Evolutionary conservation across 2,797 vertebrate species (phyloP).

Genomic region (Fringilla coelebs): DNA sequence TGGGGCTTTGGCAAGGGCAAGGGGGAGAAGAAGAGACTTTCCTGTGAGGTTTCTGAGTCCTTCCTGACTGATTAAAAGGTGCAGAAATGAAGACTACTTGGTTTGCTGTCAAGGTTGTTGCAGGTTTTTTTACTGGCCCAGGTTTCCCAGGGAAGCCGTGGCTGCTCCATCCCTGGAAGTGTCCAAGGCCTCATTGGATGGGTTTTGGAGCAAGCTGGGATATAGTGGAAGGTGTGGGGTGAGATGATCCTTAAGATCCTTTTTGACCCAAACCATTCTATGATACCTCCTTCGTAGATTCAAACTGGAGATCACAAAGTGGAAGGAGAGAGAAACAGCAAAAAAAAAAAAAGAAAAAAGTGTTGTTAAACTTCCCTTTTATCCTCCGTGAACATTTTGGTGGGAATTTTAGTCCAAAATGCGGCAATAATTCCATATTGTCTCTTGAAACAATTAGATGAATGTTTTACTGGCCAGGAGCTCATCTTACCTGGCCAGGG

Average conservation of each 20-base stretch:
- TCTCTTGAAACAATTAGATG: neutral
- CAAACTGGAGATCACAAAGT: neutral
- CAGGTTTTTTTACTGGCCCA: neutral
- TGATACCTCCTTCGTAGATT: neutral
- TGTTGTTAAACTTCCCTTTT: neutral
- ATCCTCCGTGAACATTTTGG: neutral
- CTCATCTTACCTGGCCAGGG: neutral
- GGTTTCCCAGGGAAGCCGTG: neutral
- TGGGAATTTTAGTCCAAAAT: neutral
- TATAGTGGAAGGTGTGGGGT: accelerated
- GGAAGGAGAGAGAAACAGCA: accelerated
- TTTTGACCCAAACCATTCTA: neutral
- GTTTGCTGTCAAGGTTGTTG: accelerated
- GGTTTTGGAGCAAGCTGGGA: neutral
- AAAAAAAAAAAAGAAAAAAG: too few species aligned
- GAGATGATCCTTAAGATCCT: neutral
- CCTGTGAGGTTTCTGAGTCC: neutral
- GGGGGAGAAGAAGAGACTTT: too few species aligned
- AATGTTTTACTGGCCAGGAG: neutral
- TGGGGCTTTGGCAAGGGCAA: neutral
- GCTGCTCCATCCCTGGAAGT: neutral
- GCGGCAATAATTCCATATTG: neutral
- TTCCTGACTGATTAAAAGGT: neutral
- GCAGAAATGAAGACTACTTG: neutral
- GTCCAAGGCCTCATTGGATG: neutral